Evolutionary conservation across 2,113 vertebrate species (phyloP), one percentile per base, ranked within the genome.

Genomic region (Puma concolor): DNA sequence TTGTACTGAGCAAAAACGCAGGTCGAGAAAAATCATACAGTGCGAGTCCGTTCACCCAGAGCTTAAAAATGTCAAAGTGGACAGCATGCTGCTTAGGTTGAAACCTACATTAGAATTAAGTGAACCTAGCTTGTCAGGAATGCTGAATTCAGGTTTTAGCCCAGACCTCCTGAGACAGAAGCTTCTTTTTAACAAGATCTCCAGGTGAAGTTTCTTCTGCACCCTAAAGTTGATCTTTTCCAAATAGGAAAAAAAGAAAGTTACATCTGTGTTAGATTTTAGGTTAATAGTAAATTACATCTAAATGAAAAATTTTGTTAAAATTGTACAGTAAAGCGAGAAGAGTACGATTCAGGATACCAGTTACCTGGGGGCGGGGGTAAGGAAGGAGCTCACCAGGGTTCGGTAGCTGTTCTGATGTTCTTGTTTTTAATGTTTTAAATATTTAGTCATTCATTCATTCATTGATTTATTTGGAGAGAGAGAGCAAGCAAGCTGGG

Each of bases 321-420:
- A 57, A 54, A 4, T 21, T 29, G 50, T 52, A 13, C 38, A 41
- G 76, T 76, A 83, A n/a, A 66, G 8, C 29, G 16, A 77, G 50
- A 50, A 29, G 44, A 72, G 21, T 50, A 67, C 63, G 50, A 31
- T 74, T 60, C 38, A 23, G 71, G 21, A 15, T 38, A 10, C 33
- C 36, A 25, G 54, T 50, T n/a, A 11, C 19, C n/a, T 19, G 17
- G 41, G 7, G 11, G 6, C 1, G 5, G 67, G 63, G 36, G 2
- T 50, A 5, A 38, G 9, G 14, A n/a, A 77, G 2, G 10, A 5
- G 2, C 6, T 10, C 8, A 8, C 27, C 19, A 4, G 36, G 9
- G 29, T 10, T 0, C 4, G 1, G 25, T 54, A 7, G 33, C 9
- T 23, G 12, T 4, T 2, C 12, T 1, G 41, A 66, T 1, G 57